Evolutionary conservation across 1,140 invertebrate genomes (phyloP).

Genomic region (Dryas iulia): DNA sequence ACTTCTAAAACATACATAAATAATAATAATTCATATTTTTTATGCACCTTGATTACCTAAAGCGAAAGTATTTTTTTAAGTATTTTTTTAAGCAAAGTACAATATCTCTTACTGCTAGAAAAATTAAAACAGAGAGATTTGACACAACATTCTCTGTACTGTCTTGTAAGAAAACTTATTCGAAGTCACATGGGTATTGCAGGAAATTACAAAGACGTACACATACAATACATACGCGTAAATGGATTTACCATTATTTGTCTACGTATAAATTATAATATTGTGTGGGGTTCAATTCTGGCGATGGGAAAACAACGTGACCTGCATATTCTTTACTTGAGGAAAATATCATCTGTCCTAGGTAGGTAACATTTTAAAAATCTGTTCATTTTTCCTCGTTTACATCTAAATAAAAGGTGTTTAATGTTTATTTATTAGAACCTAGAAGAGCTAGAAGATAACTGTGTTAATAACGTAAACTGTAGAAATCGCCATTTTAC

Average conservation of each 20-base stretch:
- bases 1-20: too few species aligned
- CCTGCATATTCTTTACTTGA: not conserved
- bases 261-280: not conserved
- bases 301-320: not conserved
- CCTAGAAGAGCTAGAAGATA: too few species aligned
- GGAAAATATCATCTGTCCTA: not conserved
- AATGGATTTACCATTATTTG: not conserved
- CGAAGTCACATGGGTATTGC: too few species aligned
- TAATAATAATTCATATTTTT: too few species aligned
- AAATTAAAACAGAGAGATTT: too few species aligned
- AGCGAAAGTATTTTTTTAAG: too few species aligned
- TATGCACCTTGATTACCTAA: too few species aligned
- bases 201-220: not conserved
- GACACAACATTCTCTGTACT: too few species aligned
- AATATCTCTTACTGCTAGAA: too few species aligned
- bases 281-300: not conserved
- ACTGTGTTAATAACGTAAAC: too few species aligned
- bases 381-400: not conserved
- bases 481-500: too few species aligned
- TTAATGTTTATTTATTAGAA: not conserved
- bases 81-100: too few species aligned
- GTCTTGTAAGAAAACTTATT: not conserved
- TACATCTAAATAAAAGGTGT: not conserved
- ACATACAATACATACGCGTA: not conserved
- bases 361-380: not conserved